These are phyloP conservation scores for Trypoxylon attenuatum DNA, from an alignment of 2,888 invertebrate species.

Conservation along the genomic window DNA sequence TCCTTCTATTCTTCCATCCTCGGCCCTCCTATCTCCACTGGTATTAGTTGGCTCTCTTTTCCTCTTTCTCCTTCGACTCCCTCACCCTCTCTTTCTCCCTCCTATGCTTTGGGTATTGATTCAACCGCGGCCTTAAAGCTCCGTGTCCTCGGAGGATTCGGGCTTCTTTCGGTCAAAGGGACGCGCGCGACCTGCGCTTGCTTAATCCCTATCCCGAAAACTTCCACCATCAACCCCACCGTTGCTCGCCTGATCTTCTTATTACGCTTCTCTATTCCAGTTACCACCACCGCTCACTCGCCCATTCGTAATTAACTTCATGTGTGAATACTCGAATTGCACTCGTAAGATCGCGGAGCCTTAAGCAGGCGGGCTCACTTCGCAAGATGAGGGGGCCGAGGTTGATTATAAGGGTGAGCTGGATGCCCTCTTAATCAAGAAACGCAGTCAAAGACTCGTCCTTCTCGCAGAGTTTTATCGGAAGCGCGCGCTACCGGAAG, in stretches of 20 bases:
- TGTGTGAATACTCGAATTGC: too few species aligned
- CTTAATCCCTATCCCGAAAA: constrained; percentile 2
- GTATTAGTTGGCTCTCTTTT: constrained; percentile 26
- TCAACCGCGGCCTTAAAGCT: constrained; percentile 48
- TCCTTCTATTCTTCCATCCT: constrained; percentile 44
- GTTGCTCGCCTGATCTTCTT: too few species aligned
- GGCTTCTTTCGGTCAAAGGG: constrained; percentile 39
- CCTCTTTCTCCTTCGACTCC: constrained; percentile 6
- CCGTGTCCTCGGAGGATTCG: constrained; percentile 20
- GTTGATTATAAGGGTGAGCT: too few species aligned
- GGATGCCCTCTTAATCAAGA: too few species aligned
- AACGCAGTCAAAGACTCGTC: too few species aligned
- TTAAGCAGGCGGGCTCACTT: too few species aligned
- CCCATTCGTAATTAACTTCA: too few species aligned
- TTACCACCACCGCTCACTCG: too few species aligned
- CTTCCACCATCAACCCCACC: neutral
- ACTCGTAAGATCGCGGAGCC: too few species aligned
- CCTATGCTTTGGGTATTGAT: constrained; percentile 41
- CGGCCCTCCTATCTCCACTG: constrained; percentile 37
- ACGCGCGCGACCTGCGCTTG: constrained; percentile 3
- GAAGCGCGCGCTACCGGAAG: neutral
- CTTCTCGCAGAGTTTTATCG: too few species aligned
- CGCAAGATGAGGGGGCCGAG: too few species aligned
- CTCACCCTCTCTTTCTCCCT: constrained; percentile 3
- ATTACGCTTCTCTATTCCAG: too few species aligned